phyloP scores from a whole-genome alignment of 2,888 invertebrate species.

The Pimpla rufipes region DNA sequence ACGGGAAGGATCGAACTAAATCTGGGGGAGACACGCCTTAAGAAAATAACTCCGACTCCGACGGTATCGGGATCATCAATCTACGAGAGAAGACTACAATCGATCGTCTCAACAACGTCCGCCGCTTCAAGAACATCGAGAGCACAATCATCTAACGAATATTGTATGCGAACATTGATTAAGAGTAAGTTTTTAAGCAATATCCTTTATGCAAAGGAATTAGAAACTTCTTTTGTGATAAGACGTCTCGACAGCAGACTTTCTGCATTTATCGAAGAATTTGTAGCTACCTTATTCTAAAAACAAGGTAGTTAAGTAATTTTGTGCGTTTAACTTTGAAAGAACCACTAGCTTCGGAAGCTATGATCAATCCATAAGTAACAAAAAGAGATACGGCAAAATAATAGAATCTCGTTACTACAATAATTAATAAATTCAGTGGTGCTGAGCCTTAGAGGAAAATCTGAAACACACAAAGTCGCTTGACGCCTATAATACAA shows the following conservation, averaged over 20 bases:
- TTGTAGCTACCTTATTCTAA: background rate
- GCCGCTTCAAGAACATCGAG: background rate
- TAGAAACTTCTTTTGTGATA: too few relatives aligned
- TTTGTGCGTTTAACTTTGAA: background rate
- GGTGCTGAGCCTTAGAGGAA: background rate
- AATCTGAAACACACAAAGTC: background rate
- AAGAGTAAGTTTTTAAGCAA: too few relatives aligned
- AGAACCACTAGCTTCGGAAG: background rate
- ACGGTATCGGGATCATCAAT: background rate
- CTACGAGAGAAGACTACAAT: background rate
- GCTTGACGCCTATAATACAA: background rate
- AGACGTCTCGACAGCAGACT: too few relatives aligned
- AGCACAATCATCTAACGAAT: too few relatives aligned
- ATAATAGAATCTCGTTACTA: background rate
- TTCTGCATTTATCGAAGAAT: too few relatives aligned
- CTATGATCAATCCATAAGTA: background rate
- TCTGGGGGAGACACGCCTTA: too few relatives aligned
- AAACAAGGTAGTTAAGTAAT: background rate
- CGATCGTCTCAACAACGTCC: background rate
- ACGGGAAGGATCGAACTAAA: conserved; percentile 53
- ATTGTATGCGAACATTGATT: too few relatives aligned
- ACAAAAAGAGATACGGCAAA: too few relatives aligned
- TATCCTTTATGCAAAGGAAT: too few relatives aligned
- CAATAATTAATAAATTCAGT: background rate
- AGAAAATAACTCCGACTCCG: background rate